Base-by-base conservation (phyloP, 2,888 invertebrate species). In the Caenorhabditis panamensis region DNA sequence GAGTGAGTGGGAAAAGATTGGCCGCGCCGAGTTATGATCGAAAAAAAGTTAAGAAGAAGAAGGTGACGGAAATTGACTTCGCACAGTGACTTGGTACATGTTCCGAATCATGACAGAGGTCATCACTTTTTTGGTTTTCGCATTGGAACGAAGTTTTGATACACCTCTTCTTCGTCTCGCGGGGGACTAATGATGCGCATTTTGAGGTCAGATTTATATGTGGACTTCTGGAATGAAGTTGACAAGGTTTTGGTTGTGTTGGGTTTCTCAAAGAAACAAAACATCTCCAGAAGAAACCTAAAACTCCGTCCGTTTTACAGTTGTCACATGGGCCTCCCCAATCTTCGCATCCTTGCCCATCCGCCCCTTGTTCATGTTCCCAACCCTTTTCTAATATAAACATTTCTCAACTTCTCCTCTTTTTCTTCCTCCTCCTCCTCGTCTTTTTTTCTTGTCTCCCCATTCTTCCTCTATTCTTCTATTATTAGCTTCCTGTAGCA, bases 401-500 rank as follows among this genome's bases (percentile, higher is more conserved):
- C 71, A 66, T 73, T 66, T 72, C 62, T 72, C 56, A 64, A 72
- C 58, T 73, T 56, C 54, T 28, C 49, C 73, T 47, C 66, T 22
- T 31, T 20, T 69, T 58, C 62, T 41, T 41, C 53, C 68, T 31
- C 68, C 56, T 47, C 54, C 54, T 66, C 62, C 24, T 36, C 58
- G 44, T 66, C 68, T 73, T 73, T 75, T 63, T 58, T 28, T 63
- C 51, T 58, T 49, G 31, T 41, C 69, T 58, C 20, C 68, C 56
- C 36, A 37, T 59, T 69, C 20, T 63, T 44, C 41, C 51, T 66
- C 73, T 73, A 64, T 79, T 63, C 51, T 22, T 63, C 49, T 64
- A 72, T 72, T 72, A 72, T 71, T 71, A 71, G 71, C 71, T 59
- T 22, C 41, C 58, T 22, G 49, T 58, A n/a, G n/a, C n/a, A n/a